These are phyloP conservation scores for Osmerus eperlanus DNA, from an alignment of 2,113 vertebrate genomes.

Conservation along the genomic window DNA sequence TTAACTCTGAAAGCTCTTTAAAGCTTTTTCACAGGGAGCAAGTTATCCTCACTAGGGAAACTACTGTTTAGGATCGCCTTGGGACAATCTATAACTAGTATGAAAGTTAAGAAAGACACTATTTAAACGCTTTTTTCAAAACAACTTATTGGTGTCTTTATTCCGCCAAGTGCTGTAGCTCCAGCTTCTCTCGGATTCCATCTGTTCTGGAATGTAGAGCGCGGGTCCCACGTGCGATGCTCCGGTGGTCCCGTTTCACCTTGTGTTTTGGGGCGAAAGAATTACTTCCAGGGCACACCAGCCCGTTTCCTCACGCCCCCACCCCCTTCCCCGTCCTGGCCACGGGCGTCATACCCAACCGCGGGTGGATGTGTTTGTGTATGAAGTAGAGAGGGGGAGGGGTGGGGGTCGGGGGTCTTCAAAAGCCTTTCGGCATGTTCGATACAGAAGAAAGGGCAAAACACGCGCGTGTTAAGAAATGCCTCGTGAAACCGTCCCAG, in stretches of 20 bases:
- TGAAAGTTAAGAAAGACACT: too few relatives aligned
- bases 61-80: too few relatives aligned
- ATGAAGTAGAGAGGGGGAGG: constrained; percentile 26
- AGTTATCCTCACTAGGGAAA: too few relatives aligned
- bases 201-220: constrained; percentile 14
- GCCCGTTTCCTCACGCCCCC: constrained; percentile 69
- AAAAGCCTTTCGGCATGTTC: constrained; percentile 46
- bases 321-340: constrained; percentile 38
- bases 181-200: not conserved
- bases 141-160: too few relatives aligned
- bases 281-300: constrained; percentile 78
- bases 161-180: too few relatives aligned
- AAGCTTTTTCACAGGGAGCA: too few relatives aligned
- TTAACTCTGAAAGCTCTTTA: too few relatives aligned
- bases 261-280: constrained; percentile 62
- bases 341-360: constrained; percentile 19
- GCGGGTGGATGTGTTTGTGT: constrained; percentile 53
- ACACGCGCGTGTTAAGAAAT: constrained; percentile 23
- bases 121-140: too few relatives aligned
- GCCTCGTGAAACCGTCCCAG: constrained; percentile 4
- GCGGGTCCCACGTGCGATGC: constrained; percentile 55
- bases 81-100: too few relatives aligned
- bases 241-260: constrained; percentile 53
- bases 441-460: constrained; percentile 33
- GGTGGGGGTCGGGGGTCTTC: constrained; percentile 34